Evolutionary conservation across 92 coral and sea anemone species (phyloP).

Genomic region (Phymanthus crucifer): DNA sequence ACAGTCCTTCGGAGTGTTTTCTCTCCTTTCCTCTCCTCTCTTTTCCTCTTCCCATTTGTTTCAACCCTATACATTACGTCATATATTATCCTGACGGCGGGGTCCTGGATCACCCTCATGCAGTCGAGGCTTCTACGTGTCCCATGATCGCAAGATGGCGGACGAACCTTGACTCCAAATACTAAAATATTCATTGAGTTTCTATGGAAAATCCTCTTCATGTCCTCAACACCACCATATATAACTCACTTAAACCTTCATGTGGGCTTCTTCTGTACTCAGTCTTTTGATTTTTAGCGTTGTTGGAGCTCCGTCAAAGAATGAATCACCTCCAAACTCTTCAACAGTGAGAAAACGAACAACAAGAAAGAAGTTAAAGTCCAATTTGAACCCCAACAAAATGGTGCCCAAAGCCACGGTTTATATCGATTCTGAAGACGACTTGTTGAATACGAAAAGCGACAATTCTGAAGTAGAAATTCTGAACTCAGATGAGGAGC

Average conservation of each 20-base stretch:
- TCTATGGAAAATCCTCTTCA: conserved; percentile 7
- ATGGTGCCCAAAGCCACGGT: conserved; percentile 35
- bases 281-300: conserved; percentile 29
- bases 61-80: too few species aligned
- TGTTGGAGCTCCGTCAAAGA: conserved; percentile 5
- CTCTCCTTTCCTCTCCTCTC: too few species aligned
- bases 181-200: background rate
- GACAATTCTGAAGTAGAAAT: conserved; percentile 3
- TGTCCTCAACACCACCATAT: background rate
- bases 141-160: conserved; percentile 1
- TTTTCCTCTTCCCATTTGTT: too few species aligned
- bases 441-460: background rate
- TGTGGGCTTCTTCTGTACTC: conserved; percentile 16
- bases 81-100: too few species aligned
- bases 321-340: background rate
- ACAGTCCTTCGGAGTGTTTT: too few species aligned
- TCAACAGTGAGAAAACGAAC: background rate
- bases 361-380: background rate
- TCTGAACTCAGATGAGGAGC: conserved; percentile 16
- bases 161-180: background rate
- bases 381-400: background rate
- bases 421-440: conserved; percentile 10
- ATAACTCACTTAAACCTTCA: conserved; percentile 2
- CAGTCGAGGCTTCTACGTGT: conserved; percentile 13
- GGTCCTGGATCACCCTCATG: background rate